Evolutionary conservation across 2,113 vertebrate genomes (phyloP), one percentile per base, ranked within the genome.

Genomic region (Pachypanchax playfairii): DNA sequence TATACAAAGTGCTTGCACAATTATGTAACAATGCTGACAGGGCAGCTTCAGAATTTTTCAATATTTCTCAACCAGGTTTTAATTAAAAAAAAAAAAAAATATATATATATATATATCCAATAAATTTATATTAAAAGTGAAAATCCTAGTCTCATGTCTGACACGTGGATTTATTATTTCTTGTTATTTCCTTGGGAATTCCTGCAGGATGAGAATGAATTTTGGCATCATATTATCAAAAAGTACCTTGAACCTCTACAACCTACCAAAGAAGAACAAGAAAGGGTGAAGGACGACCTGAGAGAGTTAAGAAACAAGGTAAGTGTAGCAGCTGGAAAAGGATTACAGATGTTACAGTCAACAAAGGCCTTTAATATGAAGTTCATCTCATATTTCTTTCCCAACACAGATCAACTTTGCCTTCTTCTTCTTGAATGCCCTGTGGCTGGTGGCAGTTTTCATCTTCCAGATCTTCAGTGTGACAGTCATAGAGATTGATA

Each of bases 401-500:
- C 0, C 22, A 12, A 11, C 21, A 14, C 78, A 84, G 82, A 46
- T 81, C 73, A 90, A 69, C 66, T 91, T 91, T 39, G 60, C 74
- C 21, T 91, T 77, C 78, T 92, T 91, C 74, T 77, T 88, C 10
- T 0, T 71, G 12, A 91, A 92, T 24, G 48, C 53, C 12, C 9
- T 91, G 38, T 92, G 91, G 91, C 48, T 92, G 39, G 80, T 87
- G 60, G 66, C 87, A 0, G 86, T 89, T 0, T 90, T 91, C 49
- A 77, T 83, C 15, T 59, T 92, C 9, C 87, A 90, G 65, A 0
- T 61, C 4, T 77, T 86, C 0, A 2, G 1, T 0, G 0, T 14
- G 5, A 88, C 91, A 2, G 0, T 10, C 25, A 5, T 15, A 7
- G 3, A 0, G 5, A 6, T 91, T 14, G 81, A 88, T 0, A 81